Evolutionary conservation across 2,113 vertebrate genomes (phyloP), one percentile per base, ranked within the genome.

Genomic region (Pyrgilauda ruficollis): DNA sequence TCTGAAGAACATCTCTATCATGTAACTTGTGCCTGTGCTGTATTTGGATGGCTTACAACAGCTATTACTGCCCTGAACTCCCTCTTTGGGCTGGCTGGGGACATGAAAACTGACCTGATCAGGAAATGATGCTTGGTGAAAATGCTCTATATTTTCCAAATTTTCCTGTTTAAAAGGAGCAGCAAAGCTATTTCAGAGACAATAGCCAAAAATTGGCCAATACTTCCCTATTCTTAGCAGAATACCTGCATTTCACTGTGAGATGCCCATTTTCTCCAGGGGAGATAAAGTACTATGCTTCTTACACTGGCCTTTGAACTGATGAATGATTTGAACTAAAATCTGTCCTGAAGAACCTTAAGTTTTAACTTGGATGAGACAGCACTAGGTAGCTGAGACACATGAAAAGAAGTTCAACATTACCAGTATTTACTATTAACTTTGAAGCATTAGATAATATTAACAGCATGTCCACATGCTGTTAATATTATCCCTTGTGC

Each of bases 401-500:
- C 24, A 43, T 16, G 35, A 67, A 69, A 76, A 68, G 30, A 41
- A 41, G 14, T 68, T 35, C 20, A 76, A 4, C 27, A 15, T 43
- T 13, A 50, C 39, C 19, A 44, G 15, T 20, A 23, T 6, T 23
- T 46, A 27, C 22, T 27, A 9, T 31, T 49, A 41, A 27, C 43
- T 53, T 35, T 0, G 7, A 87, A 80, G 35, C 46, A 50, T 18
- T 26, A 3, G 37, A 37, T 37, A 37, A 37, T 37, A 37, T 37
- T 37, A 37, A 37, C 37, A 37, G 37, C 37, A 37, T 37, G 37
- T 37, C 37, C 75, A 74, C 49, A 10, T 0, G 14, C 44, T 50
- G 15, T n/a, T 17, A 28, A 23, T 4, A 53, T 52, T 19, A 87
- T 7, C 58, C 28, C 13, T 3, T 0, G 0, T 18, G 8, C 6